Conservation (phyloP, 2,888 invertebrate species). For the Ormyrus nitidulus region DNA sequence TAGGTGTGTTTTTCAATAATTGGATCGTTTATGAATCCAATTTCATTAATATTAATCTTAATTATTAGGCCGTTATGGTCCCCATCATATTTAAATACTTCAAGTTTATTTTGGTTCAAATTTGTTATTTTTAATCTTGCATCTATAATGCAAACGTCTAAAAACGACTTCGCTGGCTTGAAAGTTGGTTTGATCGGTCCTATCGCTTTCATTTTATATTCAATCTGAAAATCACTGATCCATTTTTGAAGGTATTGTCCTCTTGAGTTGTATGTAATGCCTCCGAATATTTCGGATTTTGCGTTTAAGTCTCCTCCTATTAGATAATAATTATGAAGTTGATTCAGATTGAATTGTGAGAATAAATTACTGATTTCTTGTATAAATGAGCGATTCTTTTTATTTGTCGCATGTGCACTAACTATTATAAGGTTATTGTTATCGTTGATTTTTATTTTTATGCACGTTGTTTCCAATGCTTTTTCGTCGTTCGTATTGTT, state of each 20-base stretch:
- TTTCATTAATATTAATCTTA: too few relatives aligned
- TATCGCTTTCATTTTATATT: not conserved
- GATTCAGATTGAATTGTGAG: too few relatives aligned
- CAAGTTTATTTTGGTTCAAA: slow-evolving; percentile 50
- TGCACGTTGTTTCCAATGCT: not conserved
- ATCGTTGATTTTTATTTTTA: not conserved
- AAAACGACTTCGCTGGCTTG: not conserved
- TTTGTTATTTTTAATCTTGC: slow-evolving; percentile 31
- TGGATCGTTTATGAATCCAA: too few relatives aligned
- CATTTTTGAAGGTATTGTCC: not conserved
- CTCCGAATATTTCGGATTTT: not conserved
- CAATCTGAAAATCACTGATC: not conserved
- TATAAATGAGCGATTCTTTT: too few relatives aligned
- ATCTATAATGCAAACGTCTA: not conserved
- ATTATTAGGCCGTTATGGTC: too few relatives aligned
- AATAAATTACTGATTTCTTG: too few relatives aligned
- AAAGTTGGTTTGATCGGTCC: not conserved
- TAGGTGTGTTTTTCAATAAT: too few relatives aligned
- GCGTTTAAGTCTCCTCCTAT: not conserved
- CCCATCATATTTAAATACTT: too few relatives aligned
- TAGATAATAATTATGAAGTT: not conserved
- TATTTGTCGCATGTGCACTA: not conserved
- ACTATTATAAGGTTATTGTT: not conserved
- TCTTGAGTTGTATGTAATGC: too few relatives aligned
- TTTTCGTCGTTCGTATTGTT: not conserved